Percentiles rank a stretch among this genome's conserved stretches.
phyloP scores from a whole-genome alignment of 2,113 vertebrate species.

The Amazona guildingii region DNA sequence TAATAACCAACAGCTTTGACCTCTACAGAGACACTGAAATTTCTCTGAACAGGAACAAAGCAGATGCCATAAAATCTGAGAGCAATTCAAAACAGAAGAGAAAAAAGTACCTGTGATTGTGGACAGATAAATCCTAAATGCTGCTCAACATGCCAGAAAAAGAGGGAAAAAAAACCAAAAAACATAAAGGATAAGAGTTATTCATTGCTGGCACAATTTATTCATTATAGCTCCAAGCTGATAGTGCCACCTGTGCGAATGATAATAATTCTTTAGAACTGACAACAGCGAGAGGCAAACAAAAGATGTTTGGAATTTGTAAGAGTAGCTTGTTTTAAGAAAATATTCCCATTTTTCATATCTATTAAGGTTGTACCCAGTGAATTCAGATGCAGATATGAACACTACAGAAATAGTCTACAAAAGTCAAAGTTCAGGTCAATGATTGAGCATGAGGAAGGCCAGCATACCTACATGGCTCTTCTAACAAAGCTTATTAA shows the following conservation, averaged over 20 bases:
- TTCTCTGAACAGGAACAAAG: not conserved
- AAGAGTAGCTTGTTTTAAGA: not conserved
- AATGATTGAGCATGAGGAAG: not conserved
- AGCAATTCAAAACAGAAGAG: not conserved
- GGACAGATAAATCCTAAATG: not conserved
- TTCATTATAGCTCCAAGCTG: not conserved
- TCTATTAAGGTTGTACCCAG: not conserved
- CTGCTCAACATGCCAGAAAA: not conserved
- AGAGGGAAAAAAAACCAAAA: rapidly evolving
- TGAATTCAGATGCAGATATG: not conserved
- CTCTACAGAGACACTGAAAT: not conserved
- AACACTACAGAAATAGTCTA: not conserved
- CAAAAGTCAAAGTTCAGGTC: not conserved
- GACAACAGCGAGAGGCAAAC: not conserved
- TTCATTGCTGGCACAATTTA: not conserved
- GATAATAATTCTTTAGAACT: not conserved
- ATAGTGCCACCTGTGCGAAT: not conserved
- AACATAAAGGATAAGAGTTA: not conserved
- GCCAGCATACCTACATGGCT: not conserved
- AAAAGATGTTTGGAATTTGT: not conserved
- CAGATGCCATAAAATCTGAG: not conserved
- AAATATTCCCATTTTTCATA: not conserved
- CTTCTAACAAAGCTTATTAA: not conserved
- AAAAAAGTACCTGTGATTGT: not conserved
- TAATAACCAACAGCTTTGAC: not conserved